These are phyloP conservation scores for Balanococcus diminutus DNA, from an alignment of 2,888 invertebrate genomes.

Conservation along the genomic window DNA sequence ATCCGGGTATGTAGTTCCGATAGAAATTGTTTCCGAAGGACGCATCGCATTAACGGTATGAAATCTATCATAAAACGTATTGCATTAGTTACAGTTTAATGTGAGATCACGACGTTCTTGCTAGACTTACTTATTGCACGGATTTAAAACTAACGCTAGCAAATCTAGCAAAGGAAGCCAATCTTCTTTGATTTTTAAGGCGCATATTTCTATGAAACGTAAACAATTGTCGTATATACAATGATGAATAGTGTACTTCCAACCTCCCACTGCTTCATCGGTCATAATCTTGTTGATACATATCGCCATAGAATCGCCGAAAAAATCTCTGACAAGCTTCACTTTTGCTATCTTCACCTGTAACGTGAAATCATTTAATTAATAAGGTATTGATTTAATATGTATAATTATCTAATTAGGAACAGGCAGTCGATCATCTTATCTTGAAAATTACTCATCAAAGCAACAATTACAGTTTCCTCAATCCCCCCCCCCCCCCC, in stretches of 20 bases:
- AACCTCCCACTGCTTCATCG: constrained; percentile 96
- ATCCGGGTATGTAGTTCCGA: constrained; percentile 62
- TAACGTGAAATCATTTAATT: constrained; percentile 52
- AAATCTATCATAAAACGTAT: constrained; percentile 67
- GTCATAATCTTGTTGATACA: constrained; percentile 96
- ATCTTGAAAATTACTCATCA: background rate
- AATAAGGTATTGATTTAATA: background rate
- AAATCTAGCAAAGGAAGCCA: constrained; percentile 92
- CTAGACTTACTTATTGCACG: constrained; percentile 84
- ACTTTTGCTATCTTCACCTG: constrained; percentile 85
- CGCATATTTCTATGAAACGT: constrained; percentile 89
- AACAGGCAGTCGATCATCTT: background rate
- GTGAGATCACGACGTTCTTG: background rate
- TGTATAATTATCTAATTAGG: background rate
- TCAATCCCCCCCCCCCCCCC: too few species aligned
- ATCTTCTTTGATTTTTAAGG: constrained; percentile 85
- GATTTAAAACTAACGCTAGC: constrained; percentile 91
- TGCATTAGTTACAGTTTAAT: background rate
- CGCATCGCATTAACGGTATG: constrained; percentile 83
- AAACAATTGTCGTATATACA: constrained; percentile 94
- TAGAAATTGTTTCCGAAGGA: constrained; percentile 73
- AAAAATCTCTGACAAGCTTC: constrained; percentile 93
- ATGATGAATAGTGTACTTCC: constrained; percentile 96
- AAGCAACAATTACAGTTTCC: background rate
- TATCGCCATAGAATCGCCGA: constrained; percentile 88